phyloP scores from a whole-genome alignment of 37 sponge, comb jelly and placozoan species.

The Ianthella basta region DNA sequence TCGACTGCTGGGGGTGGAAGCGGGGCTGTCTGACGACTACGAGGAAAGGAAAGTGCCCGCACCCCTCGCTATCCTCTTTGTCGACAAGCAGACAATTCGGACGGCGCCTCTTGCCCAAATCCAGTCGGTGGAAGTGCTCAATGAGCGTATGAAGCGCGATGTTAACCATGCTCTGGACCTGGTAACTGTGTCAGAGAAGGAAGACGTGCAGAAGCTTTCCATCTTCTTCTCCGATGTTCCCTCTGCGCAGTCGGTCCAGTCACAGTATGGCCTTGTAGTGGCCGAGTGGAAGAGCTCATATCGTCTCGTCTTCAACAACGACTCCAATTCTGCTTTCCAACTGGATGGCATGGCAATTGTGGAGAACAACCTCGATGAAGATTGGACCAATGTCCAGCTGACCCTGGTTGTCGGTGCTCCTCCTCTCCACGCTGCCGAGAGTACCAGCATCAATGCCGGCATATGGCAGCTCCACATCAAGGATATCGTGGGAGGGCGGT shows the following conservation, averaged over 20 bases:
- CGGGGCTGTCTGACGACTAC: neutral
- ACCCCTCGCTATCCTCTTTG: conserved; percentile 54
- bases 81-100: conserved; percentile 42
- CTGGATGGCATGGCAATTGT: conserved; percentile 86
- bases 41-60: neutral
- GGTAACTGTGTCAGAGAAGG: conserved; percentile 40
- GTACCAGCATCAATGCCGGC: conserved; percentile 36
- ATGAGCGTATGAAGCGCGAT: conserved; percentile 64
- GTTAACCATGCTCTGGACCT: conserved; percentile 79
- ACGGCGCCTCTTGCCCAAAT: conserved; percentile 45
- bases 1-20: conserved; percentile 74
- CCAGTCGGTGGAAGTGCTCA: conserved; percentile 51
- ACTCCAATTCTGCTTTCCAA: conserved; percentile 49
- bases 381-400: conserved; percentile 85
- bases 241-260: conserved; percentile 41
- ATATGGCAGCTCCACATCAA: conserved; percentile 57
- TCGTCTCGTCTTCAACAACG: conserved; percentile 52
- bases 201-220: conserved; percentile 79
- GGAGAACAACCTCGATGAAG: conserved; percentile 85
- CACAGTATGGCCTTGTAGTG: conserved; percentile 74
- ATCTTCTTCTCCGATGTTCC: conserved; percentile 77
- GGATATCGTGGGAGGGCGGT: conserved; percentile 32
- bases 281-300: conserved; percentile 91
- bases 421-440: conserved; percentile 28
- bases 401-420: conserved; percentile 90